These are phyloP conservation scores for Himalopsyche tibetana DNA, from an alignment of 2,888 invertebrate species.

Conservation along the genomic window DNA sequence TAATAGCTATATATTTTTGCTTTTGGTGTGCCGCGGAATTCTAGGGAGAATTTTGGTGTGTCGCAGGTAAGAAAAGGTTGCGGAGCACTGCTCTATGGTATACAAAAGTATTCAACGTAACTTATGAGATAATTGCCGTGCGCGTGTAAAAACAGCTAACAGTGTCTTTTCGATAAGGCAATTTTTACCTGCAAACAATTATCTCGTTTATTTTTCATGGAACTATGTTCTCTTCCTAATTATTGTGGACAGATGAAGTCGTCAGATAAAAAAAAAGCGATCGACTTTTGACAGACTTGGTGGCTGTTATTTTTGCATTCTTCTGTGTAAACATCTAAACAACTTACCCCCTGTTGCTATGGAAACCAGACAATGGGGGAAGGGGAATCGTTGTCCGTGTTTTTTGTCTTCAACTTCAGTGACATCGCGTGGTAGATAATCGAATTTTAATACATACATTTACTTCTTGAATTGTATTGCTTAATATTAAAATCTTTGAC, in stretches of 20 bases:
- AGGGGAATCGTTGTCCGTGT: background rate
- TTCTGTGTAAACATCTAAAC: conserved; percentile 59
- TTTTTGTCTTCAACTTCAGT: conserved; percentile 41
- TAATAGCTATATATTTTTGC: too few relatives aligned
- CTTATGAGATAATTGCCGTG: too few relatives aligned
- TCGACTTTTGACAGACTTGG: conserved; percentile 46
- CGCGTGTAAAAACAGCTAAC: too few relatives aligned
- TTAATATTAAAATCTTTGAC: too few relatives aligned
- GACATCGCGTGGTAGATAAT: background rate
- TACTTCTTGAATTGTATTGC: too few relatives aligned
- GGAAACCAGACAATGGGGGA: conserved; percentile 9
- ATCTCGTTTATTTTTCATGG: conserved; percentile 8
- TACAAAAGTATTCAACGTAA: too few relatives aligned
- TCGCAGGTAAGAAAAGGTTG: conserved; percentile 56
- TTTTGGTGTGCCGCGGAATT: too few relatives aligned
- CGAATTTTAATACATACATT: too few relatives aligned
- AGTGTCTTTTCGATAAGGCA: too few relatives aligned
- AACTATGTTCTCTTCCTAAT: conserved; percentile 1
- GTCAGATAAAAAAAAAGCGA: conserved; percentile 53
- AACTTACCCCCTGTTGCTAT: conserved; percentile 51
- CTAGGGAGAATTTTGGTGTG: too few relatives aligned
- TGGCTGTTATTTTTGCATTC: conserved; percentile 61
- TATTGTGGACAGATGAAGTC: conserved; percentile 63
- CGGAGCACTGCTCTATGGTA: conserved; percentile 54
- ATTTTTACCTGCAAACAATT: conserved; percentile 7